A percentile compares a stretch with the other conserved stretches of the same genome.
Evolutionary conservation across 2,113 vertebrate species (phyloP).

Genomic region (Laticauda laticaudata): DNA sequence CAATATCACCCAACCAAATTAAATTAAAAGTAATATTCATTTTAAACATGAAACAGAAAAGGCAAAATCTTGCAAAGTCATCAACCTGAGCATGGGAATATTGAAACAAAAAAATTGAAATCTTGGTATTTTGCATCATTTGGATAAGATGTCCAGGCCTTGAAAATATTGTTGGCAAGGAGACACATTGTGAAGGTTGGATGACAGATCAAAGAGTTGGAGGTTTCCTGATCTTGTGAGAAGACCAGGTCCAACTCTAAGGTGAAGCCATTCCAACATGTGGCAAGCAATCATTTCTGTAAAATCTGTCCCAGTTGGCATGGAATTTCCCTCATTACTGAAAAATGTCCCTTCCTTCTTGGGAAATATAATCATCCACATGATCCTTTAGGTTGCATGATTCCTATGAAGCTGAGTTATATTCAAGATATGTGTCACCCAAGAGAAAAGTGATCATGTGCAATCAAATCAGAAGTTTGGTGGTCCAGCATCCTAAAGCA

Average conservation of each 20-base stretch:
- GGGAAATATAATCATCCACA: too few relatives aligned
- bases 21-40: neutral
- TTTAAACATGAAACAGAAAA: neutral
- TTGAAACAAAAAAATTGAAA: neutral
- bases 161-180: neutral
- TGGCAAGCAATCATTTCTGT: neutral
- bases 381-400: too few relatives aligned
- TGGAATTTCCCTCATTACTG: too few relatives aligned
- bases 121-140: neutral
- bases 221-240: neutral
- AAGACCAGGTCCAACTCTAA: neutral
- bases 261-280: neutral
- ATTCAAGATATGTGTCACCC: too few relatives aligned
- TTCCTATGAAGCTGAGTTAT: too few relatives aligned
- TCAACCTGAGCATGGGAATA: neutral
- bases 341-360: too few relatives aligned
- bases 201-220: neutral
- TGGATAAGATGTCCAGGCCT: neutral
- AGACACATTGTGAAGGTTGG: neutral
- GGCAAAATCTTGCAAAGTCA: neutral
- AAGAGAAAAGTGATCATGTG: too few relatives aligned
- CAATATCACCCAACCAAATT: neutral
- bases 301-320: too few relatives aligned
- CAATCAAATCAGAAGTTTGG: too few relatives aligned
- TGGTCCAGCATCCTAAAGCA: too few relatives aligned